Percentiles rank a stretch among this genome's conserved stretches.
Conservation (phyloP, 1,140 invertebrate species). For the Hormaphis cornu region DNA sequence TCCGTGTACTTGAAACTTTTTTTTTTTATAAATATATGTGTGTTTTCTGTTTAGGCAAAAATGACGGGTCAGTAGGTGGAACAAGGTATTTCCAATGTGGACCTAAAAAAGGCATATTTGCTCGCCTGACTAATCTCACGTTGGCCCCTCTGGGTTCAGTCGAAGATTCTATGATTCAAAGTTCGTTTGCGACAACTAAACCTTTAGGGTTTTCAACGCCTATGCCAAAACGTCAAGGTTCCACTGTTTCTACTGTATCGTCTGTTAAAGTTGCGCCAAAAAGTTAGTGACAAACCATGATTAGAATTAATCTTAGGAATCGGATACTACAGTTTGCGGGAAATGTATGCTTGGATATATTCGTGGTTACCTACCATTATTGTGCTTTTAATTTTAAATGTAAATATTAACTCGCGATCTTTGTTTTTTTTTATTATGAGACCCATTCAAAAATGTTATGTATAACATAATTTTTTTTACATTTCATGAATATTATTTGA, state of each 20-base stretch:
- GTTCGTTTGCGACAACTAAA: neutral
- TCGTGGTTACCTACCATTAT: no score
- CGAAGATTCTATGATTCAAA: conserved; percentile 39
- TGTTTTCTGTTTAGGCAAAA: conserved; percentile 66
- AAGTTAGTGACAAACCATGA: neutral
- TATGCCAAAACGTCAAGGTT: conserved; percentile 2
- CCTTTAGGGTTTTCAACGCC: conserved; percentile 27
- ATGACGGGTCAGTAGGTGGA: conserved; percentile 91
- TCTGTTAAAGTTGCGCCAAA: neutral
- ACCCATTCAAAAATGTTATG: no score
- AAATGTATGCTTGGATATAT: no score
- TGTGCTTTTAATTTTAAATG: no score
- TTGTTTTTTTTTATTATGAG: no score
- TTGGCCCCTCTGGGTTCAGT: conserved; percentile 47
- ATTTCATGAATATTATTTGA: no score
- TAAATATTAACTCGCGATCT: no score
- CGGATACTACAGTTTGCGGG: no score
- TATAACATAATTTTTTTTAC: no score
- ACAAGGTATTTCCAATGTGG: conserved; percentile 90
- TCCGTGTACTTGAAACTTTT: neutral
- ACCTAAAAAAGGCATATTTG: conserved; percentile 86
- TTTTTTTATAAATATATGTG: neutral
- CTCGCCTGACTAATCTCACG: conserved; percentile 77
- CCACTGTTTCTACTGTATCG: neutral
- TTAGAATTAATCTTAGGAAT: no score